Evolutionary conservation across 2,888 invertebrate genomes (phyloP), one percentile per base, ranked within the genome.

Genomic region (Meliscaeva auricollis): DNA sequence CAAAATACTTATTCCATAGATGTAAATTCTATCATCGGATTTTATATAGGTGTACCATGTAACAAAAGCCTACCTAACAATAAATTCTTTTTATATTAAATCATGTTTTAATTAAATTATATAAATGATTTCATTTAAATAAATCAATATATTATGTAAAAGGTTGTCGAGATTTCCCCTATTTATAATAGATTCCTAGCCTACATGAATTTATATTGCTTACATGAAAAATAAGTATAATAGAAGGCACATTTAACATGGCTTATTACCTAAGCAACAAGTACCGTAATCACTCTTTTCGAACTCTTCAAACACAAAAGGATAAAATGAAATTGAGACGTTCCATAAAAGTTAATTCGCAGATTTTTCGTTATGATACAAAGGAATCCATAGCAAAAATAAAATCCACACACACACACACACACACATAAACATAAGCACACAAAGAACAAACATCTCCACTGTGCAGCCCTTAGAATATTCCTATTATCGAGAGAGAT

Each of bases 261-360:
- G 30, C 17, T 66, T 66, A 48, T 64, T 64, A 46, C 13, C 13
- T 32, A n/a, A 48, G 81, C 81, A 81, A 81, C 81, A 76, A 81
- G 81, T 81, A 15, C 35, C 58, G 13, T 9, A 64, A 60, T 66
- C 56, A 56, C 76, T 30, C 32, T 32, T 22, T 48, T 60, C 20
- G 46, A 69, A 50, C n/a, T 32, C 15, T 48, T 77, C 13, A 54
- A 75, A 50, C 15, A 69, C 62, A 72, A 58, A 60, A 46, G 74
- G 50, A 83, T 68, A 22, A 74, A 48, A 50, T 22, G 35, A 80
- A 78, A 83, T 85, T 85, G 80, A 85, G 68, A 76, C 72, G 44
- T 84, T 32, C 44, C 46, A 72, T 70, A 72, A 62, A 85, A 80
- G 75, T 80, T 80, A 80, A 85, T 76, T 85, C 60, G 50, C 44